Percentiles rank a stretch among this genome's conserved stretches.
Conservation (phyloP, 2,113 vertebrate genomes). For the Tupaia chinensis region DNA sequence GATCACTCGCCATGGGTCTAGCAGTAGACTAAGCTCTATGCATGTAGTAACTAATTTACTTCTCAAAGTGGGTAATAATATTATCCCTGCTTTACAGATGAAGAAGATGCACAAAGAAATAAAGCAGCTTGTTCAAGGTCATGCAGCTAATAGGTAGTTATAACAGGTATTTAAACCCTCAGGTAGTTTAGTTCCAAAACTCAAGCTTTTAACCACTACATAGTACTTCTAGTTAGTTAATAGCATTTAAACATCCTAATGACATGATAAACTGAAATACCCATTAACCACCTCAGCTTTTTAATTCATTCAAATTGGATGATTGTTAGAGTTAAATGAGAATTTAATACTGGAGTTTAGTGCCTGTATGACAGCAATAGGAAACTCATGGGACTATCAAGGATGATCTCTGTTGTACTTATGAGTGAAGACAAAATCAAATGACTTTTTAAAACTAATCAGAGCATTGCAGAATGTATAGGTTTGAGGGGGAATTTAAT, state of each 20-base stretch:
- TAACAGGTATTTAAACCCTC: neutral
- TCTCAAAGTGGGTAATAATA: slow-evolving; percentile 15
- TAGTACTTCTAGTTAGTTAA: neutral
- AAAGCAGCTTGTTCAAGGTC: slow-evolving; percentile 7
- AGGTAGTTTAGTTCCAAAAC: neutral
- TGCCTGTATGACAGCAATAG: neutral
- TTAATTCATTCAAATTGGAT: neutral
- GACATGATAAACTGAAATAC: neutral
- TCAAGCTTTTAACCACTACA: neutral
- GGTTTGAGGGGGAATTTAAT: neutral
- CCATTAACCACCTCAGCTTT: neutral
- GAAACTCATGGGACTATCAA: slow-evolving; percentile 24
- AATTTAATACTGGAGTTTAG: slow-evolving; percentile 20
- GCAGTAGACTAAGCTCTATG: neutral
- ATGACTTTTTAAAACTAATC: neutral
- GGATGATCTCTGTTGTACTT: neutral
- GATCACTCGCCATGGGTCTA: neutral
- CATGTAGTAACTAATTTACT: slow-evolving; percentile 21
- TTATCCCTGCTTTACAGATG: slow-evolving; percentile 36
- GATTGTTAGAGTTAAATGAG: slow-evolving; percentile 19
- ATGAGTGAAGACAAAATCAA: slow-evolving; percentile 29
- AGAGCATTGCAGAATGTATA: neutral
- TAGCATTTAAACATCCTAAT: slow-evolving; percentile 15
- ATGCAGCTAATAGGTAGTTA: neutral
- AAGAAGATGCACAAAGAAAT: neutral